Base-by-base conservation (phyloP, 2,797 vertebrate species). In the Sebastes nivosus region DNA sequence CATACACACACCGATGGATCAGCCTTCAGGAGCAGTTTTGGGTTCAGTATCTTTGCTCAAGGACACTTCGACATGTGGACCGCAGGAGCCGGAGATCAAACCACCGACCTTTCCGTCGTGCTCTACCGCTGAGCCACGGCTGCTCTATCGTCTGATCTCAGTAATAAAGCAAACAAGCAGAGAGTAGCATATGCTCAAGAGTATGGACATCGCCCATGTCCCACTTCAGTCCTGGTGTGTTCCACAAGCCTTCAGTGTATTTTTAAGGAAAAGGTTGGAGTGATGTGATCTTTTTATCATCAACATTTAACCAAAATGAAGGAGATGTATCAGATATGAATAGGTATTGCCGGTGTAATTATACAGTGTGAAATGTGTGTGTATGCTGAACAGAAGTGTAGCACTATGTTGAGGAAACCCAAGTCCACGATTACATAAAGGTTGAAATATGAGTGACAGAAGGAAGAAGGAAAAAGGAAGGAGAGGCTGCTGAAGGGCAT, bases 401-500 rank as follows among this genome's bases (percentile, higher is more conserved):
- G 50, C 6, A 42, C n/a, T 14, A 9, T 67, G 13, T 11, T n/a
- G 32, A 6, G 55, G 36, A 58, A 67, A 36, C 8, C 22, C 16
- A 22, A 8, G 22, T 73, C 2, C 18, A 50, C 3, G 11, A 63
- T n/a, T 32, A 58, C 34, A 36, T 22, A 32, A 30, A 38, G 54
- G 24, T 54, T 60, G 16, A 57, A 20, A 52, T 38, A 29, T 42
- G 52, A 68, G 52, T 59, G 63, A 61, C 1, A 50, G 20, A 18
- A 14, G 22, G 16, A 60, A 59, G 38, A 10, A 42, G 32, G 30
- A 67, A 68, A 32, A 10, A 42, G 29, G 30, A 67, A 68, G 52
- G 25, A 73, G 38, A 38, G 18, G 11, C 64, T 63, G 20, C 71
- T 74, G 65, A 86, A 79, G 67, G 82, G 78, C 83, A 77, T n/a